These are phyloP conservation scores for Chrysopilus asiliformis DNA, from an alignment of 2,888 invertebrate genomes.

Conservation along the genomic window DNA sequence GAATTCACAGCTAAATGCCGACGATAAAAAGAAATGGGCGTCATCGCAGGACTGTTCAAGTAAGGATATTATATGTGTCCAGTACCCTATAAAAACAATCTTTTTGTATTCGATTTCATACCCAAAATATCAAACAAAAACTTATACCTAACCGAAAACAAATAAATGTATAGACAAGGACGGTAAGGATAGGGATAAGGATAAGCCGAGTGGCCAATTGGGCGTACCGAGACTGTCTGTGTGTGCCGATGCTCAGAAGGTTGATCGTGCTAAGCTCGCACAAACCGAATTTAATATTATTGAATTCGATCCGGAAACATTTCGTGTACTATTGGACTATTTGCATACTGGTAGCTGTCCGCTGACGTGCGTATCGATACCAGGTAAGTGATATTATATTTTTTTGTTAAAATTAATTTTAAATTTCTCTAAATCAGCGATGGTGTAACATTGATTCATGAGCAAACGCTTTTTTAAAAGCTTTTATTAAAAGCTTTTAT, in stretches of 20 bases:
- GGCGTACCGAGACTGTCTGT: constrained; percentile 81
- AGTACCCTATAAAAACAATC: constrained; percentile 2
- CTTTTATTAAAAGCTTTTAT: too few species aligned
- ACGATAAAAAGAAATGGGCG: constrained; percentile 85
- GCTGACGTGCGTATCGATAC: constrained; percentile 80
- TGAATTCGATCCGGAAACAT: constrained; percentile 89
- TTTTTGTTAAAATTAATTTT: too few species aligned
- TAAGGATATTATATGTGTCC: constrained; percentile 37
- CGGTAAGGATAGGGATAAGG: constrained; percentile 66
- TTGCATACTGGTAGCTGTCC: constrained; percentile 88
- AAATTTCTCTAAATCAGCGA: too few species aligned
- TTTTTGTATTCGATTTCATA: constrained; percentile 6
- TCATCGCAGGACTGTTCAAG: constrained; percentile 87
- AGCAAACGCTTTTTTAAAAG: too few species aligned
- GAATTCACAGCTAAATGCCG: constrained; percentile 66
- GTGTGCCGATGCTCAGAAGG: constrained; percentile 88
- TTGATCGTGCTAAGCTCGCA: constrained; percentile 79
- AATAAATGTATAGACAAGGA: constrained; percentile 50
- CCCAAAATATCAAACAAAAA: background rate
- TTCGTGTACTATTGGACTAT: constrained; percentile 80
- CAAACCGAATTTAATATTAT: constrained; percentile 93
- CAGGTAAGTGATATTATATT: constrained; percentile 41
- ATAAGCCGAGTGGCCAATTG: constrained; percentile 56
- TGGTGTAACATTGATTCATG: too few species aligned
- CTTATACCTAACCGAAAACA: background rate